Evolutionary conservation across 2,888 invertebrate species (phyloP).

Genomic region (Flexamia atlantica): DNA sequence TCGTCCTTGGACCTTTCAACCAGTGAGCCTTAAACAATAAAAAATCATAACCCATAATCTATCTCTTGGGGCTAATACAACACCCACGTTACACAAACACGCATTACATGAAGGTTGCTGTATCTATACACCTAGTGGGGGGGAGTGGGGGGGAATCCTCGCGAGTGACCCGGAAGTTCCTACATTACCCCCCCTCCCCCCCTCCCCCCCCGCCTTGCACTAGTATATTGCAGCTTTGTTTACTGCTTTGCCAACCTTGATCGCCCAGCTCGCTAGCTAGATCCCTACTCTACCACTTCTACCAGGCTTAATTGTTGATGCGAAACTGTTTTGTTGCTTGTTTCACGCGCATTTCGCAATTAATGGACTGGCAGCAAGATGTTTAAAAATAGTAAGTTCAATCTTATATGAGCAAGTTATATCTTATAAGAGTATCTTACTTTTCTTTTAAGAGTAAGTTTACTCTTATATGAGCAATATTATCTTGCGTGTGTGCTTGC

Average conservation of each 20-base stretch:
- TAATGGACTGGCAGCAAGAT: too few relatives aligned
- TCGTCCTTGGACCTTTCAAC: too few relatives aligned
- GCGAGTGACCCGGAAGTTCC: constrained; percentile 29
- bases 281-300: not conserved
- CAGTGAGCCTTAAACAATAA: too few relatives aligned
- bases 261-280: not conserved
- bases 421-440: too few relatives aligned
- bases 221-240: constrained; percentile 14
- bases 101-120: not conserved
- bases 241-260: constrained; percentile 24
- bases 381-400: too few relatives aligned
- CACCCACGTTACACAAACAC: not conserved
- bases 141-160: not conserved
- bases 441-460: too few relatives aligned
- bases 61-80: not conserved
- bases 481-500: too few relatives aligned
- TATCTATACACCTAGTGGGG: not conserved
- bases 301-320: not conserved
- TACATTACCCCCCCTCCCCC: constrained; percentile 10
- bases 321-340: not conserved
- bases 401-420: too few relatives aligned
- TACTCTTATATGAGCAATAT: too few relatives aligned
- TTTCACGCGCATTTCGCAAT: not conserved
- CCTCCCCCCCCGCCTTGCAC: not conserved
- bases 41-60: not conserved